Conservation (phyloP, 2,888 invertebrate genomes). For the Pachliopta kotzebuea region DNA sequence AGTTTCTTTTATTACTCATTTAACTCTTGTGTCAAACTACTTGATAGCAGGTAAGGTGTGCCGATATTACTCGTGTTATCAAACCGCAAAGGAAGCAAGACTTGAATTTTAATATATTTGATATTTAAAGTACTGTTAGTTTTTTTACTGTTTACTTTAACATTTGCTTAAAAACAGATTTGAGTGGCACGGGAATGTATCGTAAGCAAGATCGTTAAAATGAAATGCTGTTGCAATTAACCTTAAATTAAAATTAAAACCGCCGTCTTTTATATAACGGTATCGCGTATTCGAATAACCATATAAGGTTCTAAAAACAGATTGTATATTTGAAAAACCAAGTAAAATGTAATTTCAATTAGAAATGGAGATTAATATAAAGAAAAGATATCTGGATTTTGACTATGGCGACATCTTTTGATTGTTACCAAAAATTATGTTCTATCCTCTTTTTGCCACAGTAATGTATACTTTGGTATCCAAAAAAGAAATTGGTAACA, state of each 20-base stretch:
- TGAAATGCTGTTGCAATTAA: constrained; percentile 12
- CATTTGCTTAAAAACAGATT: background rate
- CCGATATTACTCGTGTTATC: no score
- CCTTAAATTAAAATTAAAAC: constrained; percentile 17
- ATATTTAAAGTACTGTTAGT: background rate
- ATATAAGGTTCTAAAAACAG: constrained; percentile 15
- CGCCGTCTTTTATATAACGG: constrained; percentile 5
- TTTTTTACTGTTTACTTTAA: background rate
- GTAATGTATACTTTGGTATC: background rate
- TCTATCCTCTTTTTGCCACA: no score
- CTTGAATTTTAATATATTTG: no score
- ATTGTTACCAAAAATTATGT: background rate
- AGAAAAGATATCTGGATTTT: background rate
- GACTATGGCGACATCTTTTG: background rate
- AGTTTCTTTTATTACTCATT: background rate
- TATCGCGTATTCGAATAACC: constrained; percentile 14
- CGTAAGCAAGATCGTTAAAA: constrained; percentile 7
- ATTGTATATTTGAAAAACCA: background rate
- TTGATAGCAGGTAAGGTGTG: no score
- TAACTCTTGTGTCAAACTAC: background rate
- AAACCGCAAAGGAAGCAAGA: no score
- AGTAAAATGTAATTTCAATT: background rate
- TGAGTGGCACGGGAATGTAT: background rate
- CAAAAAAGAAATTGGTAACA: background rate
- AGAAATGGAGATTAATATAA: background rate